Evolutionary conservation across 2,797 vertebrate genomes (phyloP).

Genomic region (Luscinia megarhynchos): DNA sequence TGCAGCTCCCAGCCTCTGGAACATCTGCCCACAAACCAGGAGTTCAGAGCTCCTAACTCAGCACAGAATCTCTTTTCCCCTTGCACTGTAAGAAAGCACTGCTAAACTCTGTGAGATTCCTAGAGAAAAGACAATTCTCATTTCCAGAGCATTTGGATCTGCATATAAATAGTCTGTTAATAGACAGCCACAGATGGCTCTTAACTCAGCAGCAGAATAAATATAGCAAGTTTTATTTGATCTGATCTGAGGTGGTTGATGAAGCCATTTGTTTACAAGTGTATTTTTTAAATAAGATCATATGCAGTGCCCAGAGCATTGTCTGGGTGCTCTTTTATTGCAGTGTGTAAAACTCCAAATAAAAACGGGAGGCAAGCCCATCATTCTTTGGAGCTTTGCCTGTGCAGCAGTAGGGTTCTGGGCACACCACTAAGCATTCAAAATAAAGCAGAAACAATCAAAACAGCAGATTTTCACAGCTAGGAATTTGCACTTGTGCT

Average conservation of each 20-base stretch:
- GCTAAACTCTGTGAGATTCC: neutral
- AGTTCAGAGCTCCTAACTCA: neutral
- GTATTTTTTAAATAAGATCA: conserved; percentile 33
- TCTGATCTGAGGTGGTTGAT: conserved; percentile 38
- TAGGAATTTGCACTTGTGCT: neutral
- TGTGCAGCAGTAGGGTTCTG: neutral
- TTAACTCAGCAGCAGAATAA: conserved; percentile 39
- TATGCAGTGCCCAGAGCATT: conserved; percentile 12
- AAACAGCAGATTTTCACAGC: neutral
- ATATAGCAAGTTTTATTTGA: conserved; percentile 19
- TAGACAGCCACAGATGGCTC: conserved; percentile 30
- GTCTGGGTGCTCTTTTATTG: conserved; percentile 49
- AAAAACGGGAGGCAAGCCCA: neutral
- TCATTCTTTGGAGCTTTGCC: neutral
- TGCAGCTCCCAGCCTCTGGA: neutral
- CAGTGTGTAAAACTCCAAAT: conserved; percentile 42
- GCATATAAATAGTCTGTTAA: conserved; percentile 6
- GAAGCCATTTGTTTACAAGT: conserved; percentile 43
- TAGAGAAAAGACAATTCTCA: neutral
- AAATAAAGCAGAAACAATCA: conserved; percentile 8
- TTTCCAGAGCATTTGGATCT: neutral
- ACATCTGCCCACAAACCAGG: neutral
- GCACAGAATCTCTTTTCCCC: neutral
- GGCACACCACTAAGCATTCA: neutral
- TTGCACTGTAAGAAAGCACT: neutral